These are phyloP conservation scores for Diuraphis noxia DNA, from an alignment of 1,140 invertebrate species.

Conservation along the genomic window DNA sequence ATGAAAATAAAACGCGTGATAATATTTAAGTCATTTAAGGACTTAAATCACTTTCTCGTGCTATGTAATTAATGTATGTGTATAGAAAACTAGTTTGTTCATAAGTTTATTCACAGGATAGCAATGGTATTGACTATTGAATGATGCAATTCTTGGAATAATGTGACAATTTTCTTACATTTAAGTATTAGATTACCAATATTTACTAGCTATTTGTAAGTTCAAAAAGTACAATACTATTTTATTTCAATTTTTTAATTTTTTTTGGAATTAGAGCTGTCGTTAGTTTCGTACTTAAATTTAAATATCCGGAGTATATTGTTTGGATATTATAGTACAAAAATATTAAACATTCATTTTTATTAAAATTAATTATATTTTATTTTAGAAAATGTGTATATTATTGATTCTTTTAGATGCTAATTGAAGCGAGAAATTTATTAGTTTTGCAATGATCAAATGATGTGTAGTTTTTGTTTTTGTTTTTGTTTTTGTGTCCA, in stretches of 20 bases:
- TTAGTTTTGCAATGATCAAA: too few relatives aligned
- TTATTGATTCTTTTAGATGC: too few relatives aligned
- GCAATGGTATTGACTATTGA: background rate
- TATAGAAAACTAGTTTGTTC: background rate
- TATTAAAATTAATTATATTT: too few relatives aligned
- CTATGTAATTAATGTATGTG: background rate
- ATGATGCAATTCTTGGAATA: background rate
- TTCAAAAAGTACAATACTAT: background rate
- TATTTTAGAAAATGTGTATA: too few relatives aligned
- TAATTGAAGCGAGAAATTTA: too few relatives aligned
- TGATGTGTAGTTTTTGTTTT: too few relatives aligned
- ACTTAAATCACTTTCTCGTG: background rate
- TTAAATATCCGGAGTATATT: background rate
- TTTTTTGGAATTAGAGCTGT: too few relatives aligned
- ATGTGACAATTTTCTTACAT: background rate
- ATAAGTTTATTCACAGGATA: background rate
- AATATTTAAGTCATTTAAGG: background rate
- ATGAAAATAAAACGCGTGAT: background rate
- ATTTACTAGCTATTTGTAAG: background rate
- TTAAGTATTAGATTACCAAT: background rate
- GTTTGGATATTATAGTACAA: too few relatives aligned
- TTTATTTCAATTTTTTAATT: too few relatives aligned
- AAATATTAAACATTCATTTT: too few relatives aligned
- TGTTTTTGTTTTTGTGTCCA: too few relatives aligned
- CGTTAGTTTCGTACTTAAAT: background rate